Evolutionary conservation across 2,797 vertebrate species (phyloP).

Genomic region (Phylloscopus collybita): DNA sequence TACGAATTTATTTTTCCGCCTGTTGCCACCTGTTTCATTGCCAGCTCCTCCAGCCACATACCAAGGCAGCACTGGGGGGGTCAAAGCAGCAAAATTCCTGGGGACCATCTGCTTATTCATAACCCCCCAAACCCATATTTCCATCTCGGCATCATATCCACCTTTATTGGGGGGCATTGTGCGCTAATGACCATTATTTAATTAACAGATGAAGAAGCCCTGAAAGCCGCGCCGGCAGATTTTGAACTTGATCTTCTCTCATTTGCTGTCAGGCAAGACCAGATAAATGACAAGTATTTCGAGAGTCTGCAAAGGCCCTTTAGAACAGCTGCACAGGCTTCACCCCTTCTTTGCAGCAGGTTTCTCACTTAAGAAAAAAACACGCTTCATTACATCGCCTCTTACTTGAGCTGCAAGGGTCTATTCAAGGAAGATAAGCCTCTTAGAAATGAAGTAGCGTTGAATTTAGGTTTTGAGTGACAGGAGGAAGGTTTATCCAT

Average conservation of each 20-base stretch:
- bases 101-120: constrained; percentile 71
- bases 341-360: constrained; percentile 94
- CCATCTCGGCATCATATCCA: constrained; percentile 30
- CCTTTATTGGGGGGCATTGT: constrained; percentile 63
- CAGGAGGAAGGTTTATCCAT: constrained; percentile 99
- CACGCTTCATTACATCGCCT: constrained; percentile 99
- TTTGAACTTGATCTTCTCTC: constrained; percentile 88
- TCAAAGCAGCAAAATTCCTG: constrained; percentile 64
- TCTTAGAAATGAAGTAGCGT: constrained; percentile 99
- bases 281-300: constrained; percentile 95
- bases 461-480: constrained; percentile 99
- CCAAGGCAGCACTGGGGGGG: constrained; percentile 35
- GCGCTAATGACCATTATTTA: constrained; percentile 79
- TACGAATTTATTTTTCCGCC: constrained; percentile 71
- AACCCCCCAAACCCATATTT: constrained; percentile 52
- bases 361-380: constrained; percentile 98
- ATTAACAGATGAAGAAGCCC: constrained; percentile 83
- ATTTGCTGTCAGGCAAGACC: constrained; percentile 91
- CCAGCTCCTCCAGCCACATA: constrained; percentile 56
- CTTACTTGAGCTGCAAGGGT: constrained; percentile 97
- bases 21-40: constrained; percentile 71
- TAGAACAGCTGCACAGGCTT: constrained; percentile 94
- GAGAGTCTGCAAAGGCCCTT: constrained; percentile 84
- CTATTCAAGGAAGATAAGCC: constrained; percentile 99
- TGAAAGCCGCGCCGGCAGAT: constrained; percentile 77